Conservation (phyloP, 2,888 invertebrate genomes). For the Scaptomyza parva region DNA sequence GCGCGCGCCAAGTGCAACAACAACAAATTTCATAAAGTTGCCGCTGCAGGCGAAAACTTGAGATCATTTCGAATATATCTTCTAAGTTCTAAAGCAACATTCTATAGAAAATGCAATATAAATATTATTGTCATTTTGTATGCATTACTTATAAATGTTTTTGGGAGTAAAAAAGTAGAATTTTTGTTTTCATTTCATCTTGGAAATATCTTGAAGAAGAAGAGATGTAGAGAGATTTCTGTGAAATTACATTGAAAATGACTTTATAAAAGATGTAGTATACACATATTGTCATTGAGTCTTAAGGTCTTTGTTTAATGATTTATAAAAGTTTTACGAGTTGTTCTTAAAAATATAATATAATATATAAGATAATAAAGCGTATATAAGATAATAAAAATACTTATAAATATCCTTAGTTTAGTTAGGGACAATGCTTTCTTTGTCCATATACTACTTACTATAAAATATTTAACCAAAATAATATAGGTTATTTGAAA, state of each 20-base stretch:
- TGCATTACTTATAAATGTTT: too few species aligned
- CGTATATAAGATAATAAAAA: too few species aligned
- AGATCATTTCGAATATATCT: constrained; percentile 21
- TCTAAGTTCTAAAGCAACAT: background rate
- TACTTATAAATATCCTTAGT: background rate
- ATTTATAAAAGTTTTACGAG: too few species aligned
- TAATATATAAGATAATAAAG: too few species aligned
- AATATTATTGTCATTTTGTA: too few species aligned
- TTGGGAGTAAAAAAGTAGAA: too few species aligned
- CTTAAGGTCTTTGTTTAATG: background rate
- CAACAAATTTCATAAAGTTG: constrained; percentile 31
- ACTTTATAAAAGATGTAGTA: background rate
- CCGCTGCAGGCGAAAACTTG: constrained; percentile 39
- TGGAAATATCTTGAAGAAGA: background rate
- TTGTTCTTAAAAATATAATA: too few species aligned
- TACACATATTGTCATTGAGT: too few species aligned
- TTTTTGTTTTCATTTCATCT: background rate
- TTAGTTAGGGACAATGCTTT: background rate
- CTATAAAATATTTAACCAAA: background rate
- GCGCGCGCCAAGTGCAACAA: background rate
- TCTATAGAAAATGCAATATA: too few species aligned
- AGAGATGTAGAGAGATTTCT: too few species aligned
- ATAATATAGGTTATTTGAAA: too few species aligned
- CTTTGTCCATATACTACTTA: background rate
- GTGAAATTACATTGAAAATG: background rate